Evolutionary conservation across 1,140 invertebrate genomes (phyloP).

Genomic region (Conopomorpha cramerella): DNA sequence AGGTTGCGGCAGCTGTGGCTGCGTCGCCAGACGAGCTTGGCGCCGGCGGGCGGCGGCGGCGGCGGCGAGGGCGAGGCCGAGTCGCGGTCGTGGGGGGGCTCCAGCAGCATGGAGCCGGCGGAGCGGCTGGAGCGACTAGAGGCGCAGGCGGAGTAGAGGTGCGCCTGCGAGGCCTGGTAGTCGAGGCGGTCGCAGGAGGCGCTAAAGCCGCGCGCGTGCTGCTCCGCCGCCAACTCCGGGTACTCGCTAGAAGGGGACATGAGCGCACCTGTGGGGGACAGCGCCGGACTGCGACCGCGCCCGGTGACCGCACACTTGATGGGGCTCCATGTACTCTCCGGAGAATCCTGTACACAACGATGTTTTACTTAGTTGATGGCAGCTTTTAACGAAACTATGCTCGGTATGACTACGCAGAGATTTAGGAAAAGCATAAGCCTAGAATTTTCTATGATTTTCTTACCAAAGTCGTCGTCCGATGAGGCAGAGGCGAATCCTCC

Average conservation of each 20-base stretch:
- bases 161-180: conserved; percentile 52
- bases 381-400: not conserved
- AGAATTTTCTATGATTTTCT: no score
- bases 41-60: no score
- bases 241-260: conserved; percentile 30
- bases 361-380: not conserved
- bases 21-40: conserved; percentile 63
- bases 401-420: no score
- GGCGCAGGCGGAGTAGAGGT: conserved; percentile 58
- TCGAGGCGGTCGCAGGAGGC: conserved; percentile 58
- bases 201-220: conserved; percentile 38
- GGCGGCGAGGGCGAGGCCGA: conserved; percentile 8
- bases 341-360: conserved; percentile 48
- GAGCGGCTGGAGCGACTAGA: conserved; percentile 37
- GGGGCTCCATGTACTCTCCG: conserved; percentile 66
- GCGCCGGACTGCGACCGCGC: conserved; percentile 59
- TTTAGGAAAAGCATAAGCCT: no score
- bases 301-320: conserved; percentile 39
- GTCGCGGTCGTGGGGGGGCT: conserved; percentile 16
- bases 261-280: conserved; percentile 18
- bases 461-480: conserved; percentile 61
- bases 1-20: conserved; percentile 80
- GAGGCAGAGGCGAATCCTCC: conserved; percentile 62
- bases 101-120: conserved; percentile 25
- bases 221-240: conserved; percentile 38